These are phyloP conservation scores for Eupeodes latifasciatus DNA, from an alignment of 2,888 invertebrate species.

Conservation along the genomic window DNA sequence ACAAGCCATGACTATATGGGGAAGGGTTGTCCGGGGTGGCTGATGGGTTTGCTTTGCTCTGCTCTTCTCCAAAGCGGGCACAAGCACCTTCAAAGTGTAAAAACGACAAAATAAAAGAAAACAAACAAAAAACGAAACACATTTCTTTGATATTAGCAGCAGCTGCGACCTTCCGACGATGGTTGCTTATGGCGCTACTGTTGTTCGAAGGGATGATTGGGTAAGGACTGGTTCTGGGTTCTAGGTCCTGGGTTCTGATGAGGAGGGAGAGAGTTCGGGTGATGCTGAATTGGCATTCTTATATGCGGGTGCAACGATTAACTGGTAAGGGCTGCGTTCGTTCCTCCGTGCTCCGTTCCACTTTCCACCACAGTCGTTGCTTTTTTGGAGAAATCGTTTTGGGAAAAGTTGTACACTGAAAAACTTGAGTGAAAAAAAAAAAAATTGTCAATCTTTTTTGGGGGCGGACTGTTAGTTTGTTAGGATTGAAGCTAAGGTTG, in stretches of 20 bases:
- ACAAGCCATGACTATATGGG: slow-evolving; percentile 34
- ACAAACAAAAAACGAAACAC: slow-evolving; percentile 74
- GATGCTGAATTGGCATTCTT: slow-evolving; percentile 72
- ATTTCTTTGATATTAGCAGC: slow-evolving; percentile 76
- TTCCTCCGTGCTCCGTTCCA: not conserved
- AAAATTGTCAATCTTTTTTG: slow-evolving; percentile 71
- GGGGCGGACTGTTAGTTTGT: not conserved
- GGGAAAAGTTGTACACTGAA: slow-evolving; percentile 55
- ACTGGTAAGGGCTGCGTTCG: slow-evolving; percentile 62
- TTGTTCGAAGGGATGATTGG: slow-evolving; percentile 40
- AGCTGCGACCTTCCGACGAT: slow-evolving; percentile 72
- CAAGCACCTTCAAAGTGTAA: slow-evolving; percentile 67
- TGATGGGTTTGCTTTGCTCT: not conserved
- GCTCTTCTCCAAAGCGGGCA: not conserved
- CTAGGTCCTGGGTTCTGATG: not conserved
- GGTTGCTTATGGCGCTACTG: slow-evolving; percentile 52
- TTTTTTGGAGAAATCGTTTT: slow-evolving; percentile 52
- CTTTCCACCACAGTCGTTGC: not conserved
- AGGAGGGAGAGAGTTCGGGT: slow-evolving; percentile 1
- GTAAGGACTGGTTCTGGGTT: not conserved
- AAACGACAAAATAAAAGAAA: slow-evolving; percentile 66
- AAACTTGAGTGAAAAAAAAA: slow-evolving; percentile 43
- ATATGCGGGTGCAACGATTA: slow-evolving; percentile 76
- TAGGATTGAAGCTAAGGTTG: not conserved
- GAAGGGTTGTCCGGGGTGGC: not conserved